Percentiles rank a stretch among this genome's conserved stretches.
Conservation (phyloP, 2,797 vertebrate species). For the Alcedo atthis region DNA sequence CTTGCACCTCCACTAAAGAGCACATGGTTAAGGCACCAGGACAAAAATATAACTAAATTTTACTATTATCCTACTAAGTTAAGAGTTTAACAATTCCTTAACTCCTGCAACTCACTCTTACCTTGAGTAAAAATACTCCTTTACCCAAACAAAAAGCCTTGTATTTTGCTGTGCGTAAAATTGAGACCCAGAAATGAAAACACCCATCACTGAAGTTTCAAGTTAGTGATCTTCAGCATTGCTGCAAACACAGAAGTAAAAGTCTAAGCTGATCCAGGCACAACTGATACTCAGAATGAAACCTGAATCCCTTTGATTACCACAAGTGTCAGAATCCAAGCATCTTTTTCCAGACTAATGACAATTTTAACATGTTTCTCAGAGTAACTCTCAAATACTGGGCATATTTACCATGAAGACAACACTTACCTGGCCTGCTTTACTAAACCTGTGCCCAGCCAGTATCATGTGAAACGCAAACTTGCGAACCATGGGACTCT, state of each 20-base stretch:
- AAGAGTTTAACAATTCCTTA: too few species aligned
- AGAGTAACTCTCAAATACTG: neutral
- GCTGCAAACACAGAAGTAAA: neutral
- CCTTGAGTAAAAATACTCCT: neutral
- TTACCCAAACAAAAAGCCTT: neutral
- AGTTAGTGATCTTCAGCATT: neutral
- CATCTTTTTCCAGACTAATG: neutral
- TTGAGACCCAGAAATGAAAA: neutral
- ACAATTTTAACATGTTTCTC: neutral
- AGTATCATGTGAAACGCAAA: conserved; percentile 99
- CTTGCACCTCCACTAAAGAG: neutral
- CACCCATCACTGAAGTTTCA: neutral
- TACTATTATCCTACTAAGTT: neutral
- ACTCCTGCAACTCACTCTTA: neutral
- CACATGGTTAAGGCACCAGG: neutral
- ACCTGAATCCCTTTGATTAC: neutral
- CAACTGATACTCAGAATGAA: neutral
- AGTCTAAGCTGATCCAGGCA: neutral
- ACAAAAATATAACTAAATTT: neutral
- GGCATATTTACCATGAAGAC: neutral
- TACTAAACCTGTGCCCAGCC: conserved; percentile 96
- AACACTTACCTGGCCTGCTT: conserved; percentile 92
- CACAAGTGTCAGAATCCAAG: neutral
- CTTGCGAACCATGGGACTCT: conserved; percentile 95
- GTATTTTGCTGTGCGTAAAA: neutral